Base-by-base conservation (phyloP, 1,140 invertebrate species). In the Pseudomyrmex concolor region DNA sequence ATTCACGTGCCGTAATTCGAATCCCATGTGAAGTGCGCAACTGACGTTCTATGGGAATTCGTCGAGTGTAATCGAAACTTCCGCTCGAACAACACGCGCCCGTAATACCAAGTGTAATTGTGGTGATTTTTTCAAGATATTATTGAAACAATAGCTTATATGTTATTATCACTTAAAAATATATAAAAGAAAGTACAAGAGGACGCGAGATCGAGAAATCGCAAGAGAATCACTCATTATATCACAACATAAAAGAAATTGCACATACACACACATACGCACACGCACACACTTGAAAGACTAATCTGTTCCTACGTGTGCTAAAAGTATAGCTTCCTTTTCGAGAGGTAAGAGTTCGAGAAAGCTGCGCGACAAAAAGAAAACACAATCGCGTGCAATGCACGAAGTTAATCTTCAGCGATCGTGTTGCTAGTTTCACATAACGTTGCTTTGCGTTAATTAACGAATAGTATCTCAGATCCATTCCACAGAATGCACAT, bases 401-500 rank as follows among this genome's bases (percentile, higher is more conserved):
- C 15, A 54, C 54, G 76, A 59, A 70, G 66, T 25, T 43, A 70
- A 57, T 48, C 48, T 43, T 34, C 25, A 19, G 19, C 63, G 17
- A 13, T 15, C 54, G 45, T 55, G 43, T 70, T 45, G 34, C 64
- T 8, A 12, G 15, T 59, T 70, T 59, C 34, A 34, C 50, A 68
- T 43, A 68, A 19, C 13, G 3, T 19, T 57, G 12, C 66, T 48
- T 71, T 80, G 48, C 43, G n/a, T 48, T 59, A 80, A 71, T 70
- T 71, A 60, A 68, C 43, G 43, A 63, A 72, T 85, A 25, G 25
- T 25, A 68, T 22, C 51, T 62, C 45, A 63, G 64, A 72, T 82
- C 19, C 43, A n/a, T 19, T 48, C 43, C 34, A 90, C 64, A 34
- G 7, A 81, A 93, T 93, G 93, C 82, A 86, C 66, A 48, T 92